Evolutionary conservation across 2,797 vertebrate species (phyloP).

Genomic region (Todus mexicanus): DNA sequence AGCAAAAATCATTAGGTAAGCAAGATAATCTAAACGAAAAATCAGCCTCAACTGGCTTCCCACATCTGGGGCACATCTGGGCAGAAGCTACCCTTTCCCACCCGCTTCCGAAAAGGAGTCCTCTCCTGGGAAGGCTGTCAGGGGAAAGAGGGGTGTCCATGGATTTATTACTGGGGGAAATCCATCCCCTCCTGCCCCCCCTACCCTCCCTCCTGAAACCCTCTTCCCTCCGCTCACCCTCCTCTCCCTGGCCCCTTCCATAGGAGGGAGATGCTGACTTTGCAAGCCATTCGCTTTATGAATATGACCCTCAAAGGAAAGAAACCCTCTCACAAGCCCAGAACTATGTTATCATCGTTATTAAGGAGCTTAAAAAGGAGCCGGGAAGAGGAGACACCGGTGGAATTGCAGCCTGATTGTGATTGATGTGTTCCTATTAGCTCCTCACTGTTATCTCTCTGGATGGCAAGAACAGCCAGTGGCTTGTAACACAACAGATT

Average conservation of each 20-base stretch:
- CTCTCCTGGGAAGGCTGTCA: slow-evolving; percentile 35
- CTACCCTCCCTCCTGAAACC: background rate
- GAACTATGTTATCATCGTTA: slow-evolving; percentile 89
- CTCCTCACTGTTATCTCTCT: slow-evolving; percentile 83
- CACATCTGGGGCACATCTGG: slow-evolving; percentile 73
- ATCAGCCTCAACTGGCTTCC: slow-evolving; percentile 73
- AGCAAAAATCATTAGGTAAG: slow-evolving; percentile 86
- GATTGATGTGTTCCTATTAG: slow-evolving; percentile 94
- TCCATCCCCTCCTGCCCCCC: background rate
- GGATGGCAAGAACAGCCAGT: slow-evolving; percentile 87
- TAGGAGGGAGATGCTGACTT: slow-evolving; percentile 83
- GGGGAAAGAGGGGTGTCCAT: background rate
- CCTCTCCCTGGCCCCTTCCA: slow-evolving; percentile 39
- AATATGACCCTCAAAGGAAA: slow-evolving; percentile 81
- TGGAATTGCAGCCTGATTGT: slow-evolving; percentile 89
- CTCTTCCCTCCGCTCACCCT: background rate
- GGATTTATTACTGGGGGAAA: slow-evolving; percentile 21
- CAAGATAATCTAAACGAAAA: slow-evolving; percentile 85
- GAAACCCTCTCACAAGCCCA: slow-evolving; percentile 77
- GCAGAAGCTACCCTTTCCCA: background rate
- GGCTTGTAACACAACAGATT: slow-evolving; percentile 97
- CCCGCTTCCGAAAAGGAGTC: background rate
- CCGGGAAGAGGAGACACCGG: slow-evolving; percentile 80
- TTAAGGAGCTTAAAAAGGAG: slow-evolving; percentile 84
- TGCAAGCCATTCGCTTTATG: slow-evolving; percentile 77